Evolutionary conservation across 2,113 vertebrate genomes (phyloP).

Genomic region (Motacilla tschutschensis): DNA sequence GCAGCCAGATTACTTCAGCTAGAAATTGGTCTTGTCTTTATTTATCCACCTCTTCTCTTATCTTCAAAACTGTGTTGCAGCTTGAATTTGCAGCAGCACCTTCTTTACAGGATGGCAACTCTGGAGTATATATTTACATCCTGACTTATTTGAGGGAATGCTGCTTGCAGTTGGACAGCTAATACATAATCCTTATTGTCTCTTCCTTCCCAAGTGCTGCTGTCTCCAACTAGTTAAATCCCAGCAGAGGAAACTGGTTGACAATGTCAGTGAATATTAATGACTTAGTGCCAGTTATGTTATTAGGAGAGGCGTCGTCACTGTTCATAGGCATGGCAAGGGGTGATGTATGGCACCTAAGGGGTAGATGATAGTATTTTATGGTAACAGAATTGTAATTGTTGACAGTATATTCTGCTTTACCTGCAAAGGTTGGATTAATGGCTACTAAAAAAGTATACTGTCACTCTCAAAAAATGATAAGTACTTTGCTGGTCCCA

Average conservation of each 20-base stretch:
- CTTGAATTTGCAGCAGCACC: not conserved
- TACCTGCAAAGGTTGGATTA: not conserved
- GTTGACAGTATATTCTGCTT: not conserved
- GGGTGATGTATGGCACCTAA: not conserved
- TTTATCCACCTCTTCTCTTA: not conserved
- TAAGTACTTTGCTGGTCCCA: not conserved
- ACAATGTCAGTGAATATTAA: not conserved
- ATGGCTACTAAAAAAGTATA: not conserved
- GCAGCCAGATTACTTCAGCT: not conserved
- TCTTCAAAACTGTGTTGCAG: not conserved
- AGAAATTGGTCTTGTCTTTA: rapidly evolving
- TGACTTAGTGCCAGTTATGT: not conserved
- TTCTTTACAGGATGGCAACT: no score
- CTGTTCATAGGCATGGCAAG: not conserved
- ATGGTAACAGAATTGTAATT: not conserved
- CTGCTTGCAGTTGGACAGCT: not conserved
- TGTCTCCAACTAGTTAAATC: not conserved
- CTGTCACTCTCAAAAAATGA: not conserved
- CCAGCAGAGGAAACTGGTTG: not conserved
- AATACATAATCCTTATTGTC: not conserved
- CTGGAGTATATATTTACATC: rapidly evolving
- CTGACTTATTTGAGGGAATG: not conserved
- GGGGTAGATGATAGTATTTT: not conserved
- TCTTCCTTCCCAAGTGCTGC: not conserved
- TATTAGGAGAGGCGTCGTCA: not conserved